Percentiles rank a stretch among this genome's conserved stretches.
Conservation (phyloP, 2,797 vertebrate genomes). For the Yasuhikotakia modesta region DNA sequence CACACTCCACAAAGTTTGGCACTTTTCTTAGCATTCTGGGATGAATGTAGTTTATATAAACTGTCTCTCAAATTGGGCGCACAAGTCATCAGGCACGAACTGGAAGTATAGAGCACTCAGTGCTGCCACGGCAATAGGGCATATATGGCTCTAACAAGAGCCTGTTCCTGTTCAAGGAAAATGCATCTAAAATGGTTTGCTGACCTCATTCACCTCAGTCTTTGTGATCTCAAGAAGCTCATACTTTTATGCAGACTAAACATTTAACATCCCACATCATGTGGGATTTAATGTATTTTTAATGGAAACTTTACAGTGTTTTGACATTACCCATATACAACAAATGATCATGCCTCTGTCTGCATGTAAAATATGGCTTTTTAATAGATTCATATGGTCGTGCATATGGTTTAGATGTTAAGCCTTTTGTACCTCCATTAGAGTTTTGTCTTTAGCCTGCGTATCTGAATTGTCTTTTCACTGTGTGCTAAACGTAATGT, state of each 20-base stretch:
- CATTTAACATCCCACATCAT: no score
- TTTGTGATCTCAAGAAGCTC: no score
- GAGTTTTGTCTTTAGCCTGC: background rate
- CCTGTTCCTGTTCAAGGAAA: constrained; percentile 2
- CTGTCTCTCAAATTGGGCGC: constrained; percentile 19
- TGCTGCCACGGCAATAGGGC: background rate
- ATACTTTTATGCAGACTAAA: background rate
- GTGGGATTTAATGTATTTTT: background rate
- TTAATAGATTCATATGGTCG: background rate
- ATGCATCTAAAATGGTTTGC: background rate
- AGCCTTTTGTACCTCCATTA: background rate
- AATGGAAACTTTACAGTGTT: background rate
- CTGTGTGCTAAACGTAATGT: no score
- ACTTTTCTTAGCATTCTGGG: constrained; percentile 19
- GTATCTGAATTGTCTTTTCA: background rate
- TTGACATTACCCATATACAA: background rate
- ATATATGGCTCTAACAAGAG: background rate
- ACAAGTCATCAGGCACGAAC: constrained; percentile 11
- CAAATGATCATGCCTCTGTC: background rate
- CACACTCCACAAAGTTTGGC: constrained; percentile 32
- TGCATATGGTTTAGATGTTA: background rate
- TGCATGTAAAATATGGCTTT: background rate
- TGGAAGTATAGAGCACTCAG: constrained; percentile 10
- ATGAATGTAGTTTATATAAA: constrained; percentile 19
- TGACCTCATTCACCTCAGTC: background rate